These are phyloP conservation scores for Dynastes grantii DNA, from an alignment of 2,888 invertebrate genomes.

Conservation along the genomic window DNA sequence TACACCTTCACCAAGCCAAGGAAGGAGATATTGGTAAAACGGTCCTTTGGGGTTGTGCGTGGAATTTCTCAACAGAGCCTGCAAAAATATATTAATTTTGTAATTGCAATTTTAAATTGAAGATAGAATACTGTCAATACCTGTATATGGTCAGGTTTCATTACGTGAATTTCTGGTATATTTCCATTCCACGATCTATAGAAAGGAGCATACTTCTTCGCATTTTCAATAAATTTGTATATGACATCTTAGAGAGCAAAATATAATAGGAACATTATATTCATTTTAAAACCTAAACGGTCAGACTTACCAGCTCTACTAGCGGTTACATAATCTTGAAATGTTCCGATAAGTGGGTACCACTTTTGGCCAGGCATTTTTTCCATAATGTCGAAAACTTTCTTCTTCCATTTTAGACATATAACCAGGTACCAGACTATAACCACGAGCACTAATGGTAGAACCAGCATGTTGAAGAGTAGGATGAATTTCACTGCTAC, in stretches of 20 bases:
- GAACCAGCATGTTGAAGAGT: conserved; percentile 8
- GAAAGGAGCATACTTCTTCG: conserved; percentile 52
- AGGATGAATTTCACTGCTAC: not conserved
- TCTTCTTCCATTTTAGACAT: conserved; percentile 46
- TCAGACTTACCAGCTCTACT: conserved; percentile 13
- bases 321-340: conserved; percentile 5
- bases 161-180: conserved; percentile 58
- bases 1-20: conserved; percentile 46
- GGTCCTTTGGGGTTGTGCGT: conserved; percentile 31
- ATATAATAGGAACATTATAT: not conserved
- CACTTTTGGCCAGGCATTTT: conserved; percentile 39
- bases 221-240: conserved; percentile 9
- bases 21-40: not conserved
- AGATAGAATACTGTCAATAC: conserved; percentile 50
- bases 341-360: conserved; percentile 46
- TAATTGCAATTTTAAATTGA: conserved; percentile 52
- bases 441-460: conserved; percentile 30
- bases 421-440: conserved; percentile 29
- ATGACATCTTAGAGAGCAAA: conserved; percentile 1
- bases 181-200: conserved; percentile 60
- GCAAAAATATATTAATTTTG: not conserved
- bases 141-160: conserved; percentile 60
- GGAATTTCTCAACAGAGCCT: conserved; percentile 35
- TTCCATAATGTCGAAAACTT: conserved; percentile 38
- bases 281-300: not conserved